phyloP scores from a whole-genome alignment of 2,113 vertebrate genomes.

The Pteropus alecto region DNA sequence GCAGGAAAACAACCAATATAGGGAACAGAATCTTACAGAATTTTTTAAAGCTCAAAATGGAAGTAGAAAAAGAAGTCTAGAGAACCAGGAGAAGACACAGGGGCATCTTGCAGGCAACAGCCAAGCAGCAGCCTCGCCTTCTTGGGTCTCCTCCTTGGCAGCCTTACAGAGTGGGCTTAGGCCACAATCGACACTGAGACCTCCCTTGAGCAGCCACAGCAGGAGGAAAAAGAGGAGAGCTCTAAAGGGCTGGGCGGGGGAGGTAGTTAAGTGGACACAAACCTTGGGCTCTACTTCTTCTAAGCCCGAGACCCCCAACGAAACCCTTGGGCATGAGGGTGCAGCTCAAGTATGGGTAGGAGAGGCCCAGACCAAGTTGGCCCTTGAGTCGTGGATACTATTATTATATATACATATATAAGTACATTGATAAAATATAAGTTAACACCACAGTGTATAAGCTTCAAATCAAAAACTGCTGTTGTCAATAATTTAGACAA shows the following conservation, averaged over 20 bases:
- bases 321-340: neutral
- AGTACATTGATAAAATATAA: neutral
- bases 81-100: neutral
- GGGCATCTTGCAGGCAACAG: neutral
- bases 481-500: neutral
- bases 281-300: neutral
- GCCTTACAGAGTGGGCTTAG: neutral
- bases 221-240: neutral
- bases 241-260: neutral
- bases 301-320: neutral
- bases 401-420: neutral
- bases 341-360: neutral
- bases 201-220: neutral
- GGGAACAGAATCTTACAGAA: neutral
- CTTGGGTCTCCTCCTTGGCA: neutral
- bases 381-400: neutral
- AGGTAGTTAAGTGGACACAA: neutral
- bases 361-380: neutral
- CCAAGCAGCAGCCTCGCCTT: neutral
- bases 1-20: neutral
- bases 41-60: neutral
- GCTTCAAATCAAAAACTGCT: neutral
- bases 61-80: neutral
- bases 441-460: neutral
- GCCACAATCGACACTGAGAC: accelerated